Evolutionary conservation across 1,140 invertebrate genomes (phyloP).

Genomic region (Drosophila subpulchrella): DNA sequence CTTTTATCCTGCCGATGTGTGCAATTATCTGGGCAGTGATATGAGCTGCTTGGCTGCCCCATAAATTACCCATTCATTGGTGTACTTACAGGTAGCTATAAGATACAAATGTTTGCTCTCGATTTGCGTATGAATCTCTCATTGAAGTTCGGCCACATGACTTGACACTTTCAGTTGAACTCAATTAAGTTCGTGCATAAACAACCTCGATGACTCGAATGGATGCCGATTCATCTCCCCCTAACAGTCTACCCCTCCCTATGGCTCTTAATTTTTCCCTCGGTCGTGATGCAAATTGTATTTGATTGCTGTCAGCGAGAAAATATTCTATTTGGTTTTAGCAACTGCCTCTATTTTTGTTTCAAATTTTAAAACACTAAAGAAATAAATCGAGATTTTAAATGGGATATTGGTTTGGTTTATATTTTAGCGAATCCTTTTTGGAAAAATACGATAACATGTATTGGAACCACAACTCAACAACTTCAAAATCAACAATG

Average conservation of each 20-base stretch:
- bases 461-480: no score
- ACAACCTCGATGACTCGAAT: constrained; percentile 65
- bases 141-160: constrained; percentile 63
- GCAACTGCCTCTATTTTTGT: not conserved
- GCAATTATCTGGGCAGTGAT: constrained; percentile 74
- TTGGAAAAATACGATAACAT: no score
- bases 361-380: not conserved
- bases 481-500: no score
- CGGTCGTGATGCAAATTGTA: constrained; percentile 66
- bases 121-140: constrained; percentile 45
- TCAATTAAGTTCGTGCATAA: constrained; percentile 73
- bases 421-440: no score
- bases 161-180: constrained; percentile 81
- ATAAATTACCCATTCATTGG: constrained; percentile 21
- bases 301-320: constrained; percentile 64
- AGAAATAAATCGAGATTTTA: not conserved
- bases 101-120: not conserved
- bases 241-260: not conserved
- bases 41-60: constrained; percentile 11
- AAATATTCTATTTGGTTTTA: constrained; percentile 45
- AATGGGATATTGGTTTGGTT: no score
- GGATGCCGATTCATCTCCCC: not conserved
- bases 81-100: not conserved
- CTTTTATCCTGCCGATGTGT: constrained; percentile 62
- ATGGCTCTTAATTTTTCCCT: not conserved